Conservation (phyloP, 1,140 invertebrate species). For the Lysiphlebus fabarum region DNA sequence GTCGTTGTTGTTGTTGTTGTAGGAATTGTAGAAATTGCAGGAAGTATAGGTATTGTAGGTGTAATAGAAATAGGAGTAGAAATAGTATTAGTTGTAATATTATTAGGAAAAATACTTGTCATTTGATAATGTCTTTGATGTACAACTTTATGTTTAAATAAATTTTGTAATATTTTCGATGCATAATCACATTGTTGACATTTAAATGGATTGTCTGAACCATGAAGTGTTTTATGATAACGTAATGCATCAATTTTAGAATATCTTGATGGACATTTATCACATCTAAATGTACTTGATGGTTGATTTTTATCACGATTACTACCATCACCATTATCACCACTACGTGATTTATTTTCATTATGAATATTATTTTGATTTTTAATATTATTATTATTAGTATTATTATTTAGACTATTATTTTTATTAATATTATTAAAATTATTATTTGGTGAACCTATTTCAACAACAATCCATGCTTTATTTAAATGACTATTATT, state of each 20-base stretch:
- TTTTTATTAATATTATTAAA: constrained; percentile 10
- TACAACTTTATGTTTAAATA: constrained; percentile 71
- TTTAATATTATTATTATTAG: no score
- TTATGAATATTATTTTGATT: no score
- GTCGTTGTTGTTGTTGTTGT: no score
- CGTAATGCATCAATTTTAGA: constrained; percentile 67
- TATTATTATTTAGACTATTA: no score
- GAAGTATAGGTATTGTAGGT: no score
- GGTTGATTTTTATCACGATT: background rate
- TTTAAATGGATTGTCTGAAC: constrained; percentile 65
- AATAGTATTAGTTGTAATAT: no score
- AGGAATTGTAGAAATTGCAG: no score
- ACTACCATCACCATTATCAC: no score
- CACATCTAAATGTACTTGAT: constrained; percentile 56
- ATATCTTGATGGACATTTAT: constrained; percentile 68
- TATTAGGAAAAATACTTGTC: constrained; percentile 18
- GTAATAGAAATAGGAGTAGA: no score
- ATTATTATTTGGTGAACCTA: constrained; percentile 8
- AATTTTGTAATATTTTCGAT: constrained; percentile 72
- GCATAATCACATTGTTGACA: constrained; percentile 83
- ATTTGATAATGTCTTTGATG: constrained; percentile 53
- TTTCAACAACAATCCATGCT: constrained; percentile 48
- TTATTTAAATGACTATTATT: constrained; percentile 27
- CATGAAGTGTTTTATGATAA: constrained; percentile 71
- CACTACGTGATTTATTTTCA: no score